Base-by-base conservation (phyloP, 2,888 invertebrate genomes). In the Trilocha varians region DNA sequence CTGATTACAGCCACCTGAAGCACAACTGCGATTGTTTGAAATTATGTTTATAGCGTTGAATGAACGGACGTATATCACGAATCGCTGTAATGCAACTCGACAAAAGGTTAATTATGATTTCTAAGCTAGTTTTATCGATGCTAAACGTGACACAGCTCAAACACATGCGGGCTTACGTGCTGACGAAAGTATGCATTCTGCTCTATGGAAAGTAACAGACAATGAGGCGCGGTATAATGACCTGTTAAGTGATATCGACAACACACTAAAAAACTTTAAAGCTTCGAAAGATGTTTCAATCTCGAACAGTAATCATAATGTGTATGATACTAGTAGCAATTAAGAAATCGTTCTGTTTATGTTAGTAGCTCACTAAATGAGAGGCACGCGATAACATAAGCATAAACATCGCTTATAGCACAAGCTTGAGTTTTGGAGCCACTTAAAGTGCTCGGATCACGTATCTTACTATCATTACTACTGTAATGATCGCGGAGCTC, bases 1-100 rank as follows among this genome's bases (percentile, higher is more conserved):
- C 61, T 65, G 67, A 69, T 74, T 70, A 59, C 59, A 43, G 59
- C 51, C 74, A 76, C 73, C 75, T 76, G 76, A 62, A 53, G 50
- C 54, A 50, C 66, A 65, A 53, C 65, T 65, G 67, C 53, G 62
- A 65, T 65, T 67, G 62, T 61, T 59, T 53, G 25, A 57, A 52
- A 43, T 51, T 55, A 51, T 54, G 53, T 63, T 46, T 51, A 46
- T 51, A 45, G 46, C 25, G 11, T 25, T 25, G 11, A 25, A 25
- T 25, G 18, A 16, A 13, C 13, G 39, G 25, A 9, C 11, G 6
- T 53, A 57, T 56, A 66, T 67, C 71, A 72, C 70, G 65, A 57
- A 67, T 54, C 69, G 67, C 67, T 55, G 58, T 62, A 63, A 63
- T 56, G 63, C 59, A 51, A 51, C 61, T 56, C 48, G 53, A 48